These are phyloP conservation scores for Stomatorhinus ivindoensis DNA, from an alignment of 2,113 vertebrate genomes.

Conservation along the genomic window DNA sequence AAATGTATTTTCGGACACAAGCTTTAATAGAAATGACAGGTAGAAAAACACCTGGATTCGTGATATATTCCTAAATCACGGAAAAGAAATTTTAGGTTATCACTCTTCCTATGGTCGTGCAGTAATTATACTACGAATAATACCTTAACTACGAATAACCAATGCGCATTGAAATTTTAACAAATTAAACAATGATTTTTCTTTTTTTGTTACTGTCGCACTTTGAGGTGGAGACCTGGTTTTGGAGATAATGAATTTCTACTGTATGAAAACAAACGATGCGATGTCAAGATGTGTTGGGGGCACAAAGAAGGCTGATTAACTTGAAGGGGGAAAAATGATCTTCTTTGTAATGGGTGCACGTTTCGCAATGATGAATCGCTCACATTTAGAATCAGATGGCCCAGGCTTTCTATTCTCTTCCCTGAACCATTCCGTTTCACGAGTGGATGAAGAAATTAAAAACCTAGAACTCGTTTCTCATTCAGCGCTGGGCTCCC, in stretches of 20 bases:
- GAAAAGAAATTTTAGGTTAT: neutral
- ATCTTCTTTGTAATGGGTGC: neutral
- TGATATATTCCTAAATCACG: neutral
- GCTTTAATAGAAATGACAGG: neutral
- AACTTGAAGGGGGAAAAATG: neutral
- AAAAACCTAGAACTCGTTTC: conserved; percentile 2
- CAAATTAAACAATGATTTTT: neutral
- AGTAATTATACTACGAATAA: neutral
- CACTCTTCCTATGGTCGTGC: neutral
- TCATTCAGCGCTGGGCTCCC: neutral
- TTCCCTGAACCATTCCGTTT: neutral
- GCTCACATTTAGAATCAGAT: neutral
- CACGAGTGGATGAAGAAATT: neutral
- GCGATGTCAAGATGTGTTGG: neutral
- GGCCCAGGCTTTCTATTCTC: neutral
- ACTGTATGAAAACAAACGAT: neutral
- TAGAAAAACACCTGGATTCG: neutral
- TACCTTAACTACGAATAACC: neutral
- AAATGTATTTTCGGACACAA: neutral
- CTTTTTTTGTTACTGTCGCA: neutral
- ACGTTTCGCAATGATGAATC: neutral
- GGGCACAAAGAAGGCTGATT: conserved; percentile 4
- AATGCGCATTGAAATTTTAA: neutral
- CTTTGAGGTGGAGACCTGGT: neutral
- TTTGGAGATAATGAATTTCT: conserved; percentile 7